Evolutionary conservation across 2,797 vertebrate genomes (phyloP).

Genomic region (Notoglanidium macrostoma): DNA sequence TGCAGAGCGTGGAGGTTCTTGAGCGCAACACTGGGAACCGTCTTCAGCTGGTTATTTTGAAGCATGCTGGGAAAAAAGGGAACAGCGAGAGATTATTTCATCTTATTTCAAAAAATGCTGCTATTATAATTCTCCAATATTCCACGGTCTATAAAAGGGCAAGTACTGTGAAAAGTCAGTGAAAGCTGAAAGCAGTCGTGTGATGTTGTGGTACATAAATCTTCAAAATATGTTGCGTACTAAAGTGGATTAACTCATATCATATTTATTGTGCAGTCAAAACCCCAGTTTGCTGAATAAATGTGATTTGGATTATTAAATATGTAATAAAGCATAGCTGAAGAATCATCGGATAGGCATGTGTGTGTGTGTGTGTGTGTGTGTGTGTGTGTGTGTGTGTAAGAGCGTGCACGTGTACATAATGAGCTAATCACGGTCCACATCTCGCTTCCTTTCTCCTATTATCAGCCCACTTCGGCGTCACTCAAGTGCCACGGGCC

Average conservation of each 20-base stretch:
- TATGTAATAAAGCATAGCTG: not conserved
- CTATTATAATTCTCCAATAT: not conserved
- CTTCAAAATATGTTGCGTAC: not conserved
- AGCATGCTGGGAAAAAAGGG: conserved; percentile 79
- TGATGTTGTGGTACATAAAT: not conserved
- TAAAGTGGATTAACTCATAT: conserved; percentile 1
- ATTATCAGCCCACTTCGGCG: conserved; percentile 49
- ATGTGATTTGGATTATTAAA: not conserved
- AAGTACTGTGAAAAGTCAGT: not conserved
- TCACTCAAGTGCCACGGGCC: conserved; percentile 44
- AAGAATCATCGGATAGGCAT: not conserved
- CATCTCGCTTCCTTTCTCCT: conserved; percentile 52
- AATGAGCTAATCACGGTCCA: conserved; percentile 36
- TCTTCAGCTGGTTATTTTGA: conserved; percentile 97
- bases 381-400: conserved; percentile 4
- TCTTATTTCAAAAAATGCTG: not conserved
- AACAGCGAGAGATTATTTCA: not conserved
- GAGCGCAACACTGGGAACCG: conserved; percentile 89
- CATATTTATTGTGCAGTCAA: not conserved
- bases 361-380: not conserved
- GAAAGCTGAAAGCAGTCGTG: not conserved
- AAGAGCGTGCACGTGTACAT: not conserved
- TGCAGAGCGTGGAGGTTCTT: conserved; percentile 87
- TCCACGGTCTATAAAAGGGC: not conserved
- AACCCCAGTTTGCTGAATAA: not conserved